Base-by-base conservation (phyloP, 2,797 vertebrate species). In the Gymnopithys bicolor region DNA sequence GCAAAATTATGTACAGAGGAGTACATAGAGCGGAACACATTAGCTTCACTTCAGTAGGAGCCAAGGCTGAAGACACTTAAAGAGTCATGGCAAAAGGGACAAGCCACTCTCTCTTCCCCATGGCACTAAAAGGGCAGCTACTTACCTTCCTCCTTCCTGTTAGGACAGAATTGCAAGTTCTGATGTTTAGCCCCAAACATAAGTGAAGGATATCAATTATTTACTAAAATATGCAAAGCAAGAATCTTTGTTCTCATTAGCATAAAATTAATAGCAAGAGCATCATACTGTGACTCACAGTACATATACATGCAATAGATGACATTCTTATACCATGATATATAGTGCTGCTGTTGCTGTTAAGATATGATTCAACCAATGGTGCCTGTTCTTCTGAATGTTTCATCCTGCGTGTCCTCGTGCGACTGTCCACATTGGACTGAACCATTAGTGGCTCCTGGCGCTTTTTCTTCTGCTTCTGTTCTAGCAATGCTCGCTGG, bases 391-490 rank as follows among this genome's bases (percentile, higher is more conserved):
- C 99, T 97, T 99, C 99, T 0, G 99, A 99, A 80, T 99, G 99
- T 52, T 99, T 98, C 91, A 98, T 98, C 89, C 99, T 98, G 41
- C 99, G 99, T 7, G 98, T 96, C 24, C 99, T 98, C 3, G 99
- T 98, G 46, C 99, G 98, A 55, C 99, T 97, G 10, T 99, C 99
- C 51, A 99, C 98, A 3, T 99, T 99, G 55, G 99, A 99, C 97
- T 99, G 99, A 81, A 99, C 99, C 99, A 99, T 99, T 93, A 99
- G 97, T 4, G 99, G 99, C 97, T 99, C 99, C 97, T 99, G 99
- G 30, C 99, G 98, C 90, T 99, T 99, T 97, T 99, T 99, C 73
- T 99, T 99, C 98, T 99, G 99, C 97, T 99, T 99, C 98, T 99
- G 99, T 86, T 99, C 99, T 52, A 99, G 97, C 69, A 99, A 96